Base-by-base conservation (phyloP, 2,888 invertebrate genomes). In the Smittia aterrima region DNA sequence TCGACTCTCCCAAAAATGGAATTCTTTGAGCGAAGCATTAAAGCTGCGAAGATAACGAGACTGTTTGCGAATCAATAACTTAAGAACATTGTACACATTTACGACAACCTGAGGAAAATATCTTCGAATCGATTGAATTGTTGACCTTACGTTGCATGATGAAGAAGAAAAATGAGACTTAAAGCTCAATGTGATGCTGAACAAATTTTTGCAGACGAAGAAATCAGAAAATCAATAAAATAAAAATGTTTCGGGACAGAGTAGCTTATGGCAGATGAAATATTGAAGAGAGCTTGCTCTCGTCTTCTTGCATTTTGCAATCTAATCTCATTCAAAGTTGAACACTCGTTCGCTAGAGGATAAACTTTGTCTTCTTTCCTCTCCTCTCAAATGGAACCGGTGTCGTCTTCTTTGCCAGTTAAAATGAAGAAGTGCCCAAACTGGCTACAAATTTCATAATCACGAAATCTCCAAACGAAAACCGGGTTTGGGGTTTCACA, bases 51-150 rank as follows among this genome's bases (percentile, higher is more conserved):
- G 24, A n/a, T 47, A 66, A 18, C 16, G 40, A 18, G 16, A 20
- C 18, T 40, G 16, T 54, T 71, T 54, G 54, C 20, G 20, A n/a
- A 71, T 54, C 70, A 71, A 71, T 71, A 71, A 27, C 58, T 20
- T 58, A 27, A 72, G 62, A 62, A 18, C 72, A 3, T 1, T 20
- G 11, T 38, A 38, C 58, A 72, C 32, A 58, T 62, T 62, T 58
- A 22, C 16, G 72, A 32, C 64, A 2, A 27, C 20, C n/a, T n/a
- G 13, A 64, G 16, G 9, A 58, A 16, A 47, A 2, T 47, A 18
- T 4, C 53, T 20, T 7, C 38, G 22, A 72, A 72, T 58, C 58
- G 58, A 58, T 58, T 58, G 58, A 6, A 58, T 62, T 72, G 54
- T 62, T 62, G 72, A 62, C 72, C 72, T 72, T 72, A 58, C 62